phyloP scores from a whole-genome alignment of 2,797 vertebrate genomes.

The Centroberyx gerrardi region DNA sequence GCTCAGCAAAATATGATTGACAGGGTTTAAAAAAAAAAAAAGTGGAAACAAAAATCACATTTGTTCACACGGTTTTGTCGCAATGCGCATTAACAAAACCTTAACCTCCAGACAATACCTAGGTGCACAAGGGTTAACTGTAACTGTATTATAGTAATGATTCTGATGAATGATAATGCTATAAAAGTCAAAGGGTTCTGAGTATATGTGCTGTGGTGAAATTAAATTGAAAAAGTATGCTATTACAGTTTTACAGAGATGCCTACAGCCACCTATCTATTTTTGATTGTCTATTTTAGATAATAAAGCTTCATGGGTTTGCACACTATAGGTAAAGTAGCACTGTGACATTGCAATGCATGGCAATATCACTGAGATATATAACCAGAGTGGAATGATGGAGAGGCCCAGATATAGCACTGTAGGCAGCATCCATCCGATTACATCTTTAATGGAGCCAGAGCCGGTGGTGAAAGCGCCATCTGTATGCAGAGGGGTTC shows the following conservation, averaged over 20 bases:
- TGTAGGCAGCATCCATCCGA: constrained; percentile 38
- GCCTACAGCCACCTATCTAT: background rate
- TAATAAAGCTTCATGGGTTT: constrained; percentile 21
- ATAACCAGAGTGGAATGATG: constrained; percentile 46
- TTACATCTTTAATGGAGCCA: constrained; percentile 61
- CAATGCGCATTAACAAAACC: background rate
- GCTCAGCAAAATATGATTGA: background rate
- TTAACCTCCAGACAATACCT: background rate
- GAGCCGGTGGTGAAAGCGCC: constrained; percentile 42
- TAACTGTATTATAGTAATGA: background rate
- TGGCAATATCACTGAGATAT: constrained; percentile 28
- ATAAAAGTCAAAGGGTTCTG: background rate
- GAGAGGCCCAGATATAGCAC: constrained; percentile 34
- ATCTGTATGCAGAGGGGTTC: constrained; percentile 68
- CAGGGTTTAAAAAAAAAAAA: too few relatives aligned
- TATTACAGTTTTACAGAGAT: background rate
- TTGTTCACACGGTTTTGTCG: background rate
- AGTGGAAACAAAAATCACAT: constrained; percentile 12
- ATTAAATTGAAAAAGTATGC: constrained; percentile 10
- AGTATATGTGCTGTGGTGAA: background rate
- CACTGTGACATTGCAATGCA: constrained; percentile 7
- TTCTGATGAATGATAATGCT: background rate
- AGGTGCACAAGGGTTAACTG: too few relatives aligned
- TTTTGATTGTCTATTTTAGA: background rate
- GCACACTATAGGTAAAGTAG: background rate